Percentiles rank a stretch among this genome's conserved stretches.
Conservation (phyloP, 2,888 invertebrate species). For the Charanyca ferruginea region DNA sequence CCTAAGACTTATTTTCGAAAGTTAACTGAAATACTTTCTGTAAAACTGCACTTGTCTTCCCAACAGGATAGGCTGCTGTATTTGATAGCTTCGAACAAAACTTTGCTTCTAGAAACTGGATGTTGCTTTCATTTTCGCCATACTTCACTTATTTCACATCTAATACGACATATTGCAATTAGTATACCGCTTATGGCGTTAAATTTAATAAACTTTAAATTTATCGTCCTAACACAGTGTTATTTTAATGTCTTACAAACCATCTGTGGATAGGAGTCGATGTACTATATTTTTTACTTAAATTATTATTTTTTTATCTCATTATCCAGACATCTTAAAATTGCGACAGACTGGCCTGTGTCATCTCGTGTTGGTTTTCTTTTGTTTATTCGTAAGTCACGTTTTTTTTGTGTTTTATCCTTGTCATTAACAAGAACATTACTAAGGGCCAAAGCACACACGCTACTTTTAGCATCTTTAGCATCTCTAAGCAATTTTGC, state of each 20-base stretch:
- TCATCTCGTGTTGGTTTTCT: too few relatives aligned
- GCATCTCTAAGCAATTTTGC: too few relatives aligned
- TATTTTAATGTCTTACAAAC: background rate
- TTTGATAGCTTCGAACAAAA: slow-evolving; percentile 20
- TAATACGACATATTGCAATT: slow-evolving; percentile 34
- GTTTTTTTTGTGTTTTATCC: too few relatives aligned
- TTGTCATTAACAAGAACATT: too few relatives aligned
- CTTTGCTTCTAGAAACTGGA: slow-evolving; percentile 12
- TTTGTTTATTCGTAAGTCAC: too few relatives aligned
- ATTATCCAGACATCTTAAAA: too few relatives aligned
- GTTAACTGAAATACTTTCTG: background rate
- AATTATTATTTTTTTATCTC: background rate
- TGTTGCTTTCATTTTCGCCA: slow-evolving; percentile 12
- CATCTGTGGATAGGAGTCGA: background rate
- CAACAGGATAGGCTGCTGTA: slow-evolving; percentile 21
- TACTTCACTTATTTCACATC: slow-evolving; percentile 29
- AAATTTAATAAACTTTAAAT: slow-evolving; percentile 25
- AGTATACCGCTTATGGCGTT: background rate
- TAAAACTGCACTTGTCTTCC: slow-evolving; percentile 19
- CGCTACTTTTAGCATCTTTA: too few relatives aligned
- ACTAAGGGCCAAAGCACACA: too few relatives aligned
- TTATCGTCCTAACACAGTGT: background rate
- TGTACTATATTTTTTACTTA: background rate
- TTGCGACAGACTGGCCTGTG: too few relatives aligned
- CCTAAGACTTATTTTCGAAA: slow-evolving; percentile 12